A percentile compares a stretch with the other conserved stretches of the same genome.
These are phyloP conservation scores for Siderastrea siderea DNA, from an alignment of 92 coral and sea anemone species.

Conservation along the genomic window DNA sequence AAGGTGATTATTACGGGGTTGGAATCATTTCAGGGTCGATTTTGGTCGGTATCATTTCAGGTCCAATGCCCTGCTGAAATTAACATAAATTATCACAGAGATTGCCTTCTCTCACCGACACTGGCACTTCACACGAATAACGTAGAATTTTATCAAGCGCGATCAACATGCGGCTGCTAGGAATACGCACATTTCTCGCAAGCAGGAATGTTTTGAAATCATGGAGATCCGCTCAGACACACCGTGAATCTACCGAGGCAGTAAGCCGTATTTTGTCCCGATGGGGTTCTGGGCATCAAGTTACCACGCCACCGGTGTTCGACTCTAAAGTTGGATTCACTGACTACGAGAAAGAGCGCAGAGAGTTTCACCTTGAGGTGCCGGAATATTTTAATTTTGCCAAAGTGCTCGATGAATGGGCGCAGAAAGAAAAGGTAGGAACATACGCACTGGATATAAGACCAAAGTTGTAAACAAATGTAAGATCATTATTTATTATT, in stretches of 20 bases:
- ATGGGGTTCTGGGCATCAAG: constrained; percentile 19
- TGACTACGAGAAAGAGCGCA: constrained; percentile 75
- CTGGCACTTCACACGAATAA: too few relatives aligned
- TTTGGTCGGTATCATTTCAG: too few relatives aligned
- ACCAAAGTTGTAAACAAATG: too few relatives aligned
- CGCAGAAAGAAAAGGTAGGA: constrained; percentile 74
- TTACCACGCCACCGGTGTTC: constrained; percentile 70
- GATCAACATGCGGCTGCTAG: constrained; percentile 12
- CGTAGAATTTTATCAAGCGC: too few relatives aligned
- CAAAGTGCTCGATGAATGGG: constrained; percentile 84
- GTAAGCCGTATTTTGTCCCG: constrained; percentile 10
- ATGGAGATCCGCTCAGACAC: constrained; percentile 4
- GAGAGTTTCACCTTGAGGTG: constrained; percentile 63
- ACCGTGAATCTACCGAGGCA: background rate
- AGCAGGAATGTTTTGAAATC: background rate
- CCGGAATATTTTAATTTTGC: constrained; percentile 91
- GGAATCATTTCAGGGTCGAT: too few relatives aligned
- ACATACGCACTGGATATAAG: background rate
- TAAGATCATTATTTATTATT: too few relatives aligned
- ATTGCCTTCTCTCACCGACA: too few relatives aligned
- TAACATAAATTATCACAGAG: too few relatives aligned
- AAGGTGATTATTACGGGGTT: too few relatives aligned
- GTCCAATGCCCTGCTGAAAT: too few relatives aligned
- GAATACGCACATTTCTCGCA: background rate
- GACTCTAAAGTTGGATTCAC: constrained; percentile 86